Evolutionary conservation across 2,797 vertebrate species (phyloP).

Genomic region (Peromyscus melanophrys): DNA sequence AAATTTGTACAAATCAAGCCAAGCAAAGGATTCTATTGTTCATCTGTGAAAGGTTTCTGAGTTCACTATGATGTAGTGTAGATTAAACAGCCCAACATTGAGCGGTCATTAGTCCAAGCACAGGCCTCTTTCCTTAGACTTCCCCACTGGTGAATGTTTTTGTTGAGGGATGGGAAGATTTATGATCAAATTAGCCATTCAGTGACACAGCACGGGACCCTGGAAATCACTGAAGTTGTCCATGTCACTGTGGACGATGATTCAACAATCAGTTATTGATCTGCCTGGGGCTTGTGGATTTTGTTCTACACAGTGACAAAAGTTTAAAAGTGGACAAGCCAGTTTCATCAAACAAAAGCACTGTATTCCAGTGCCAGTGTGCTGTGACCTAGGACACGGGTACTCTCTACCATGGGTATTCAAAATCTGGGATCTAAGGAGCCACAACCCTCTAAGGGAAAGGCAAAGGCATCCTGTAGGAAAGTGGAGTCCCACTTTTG

Average conservation of each 20-base stretch:
- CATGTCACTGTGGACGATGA: neutral
- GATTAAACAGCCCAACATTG: neutral
- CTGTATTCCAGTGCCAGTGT: neutral
- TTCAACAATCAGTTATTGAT: conserved; percentile 49
- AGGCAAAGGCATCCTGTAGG: neutral
- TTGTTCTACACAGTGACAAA: neutral
- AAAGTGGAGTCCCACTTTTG: neutral
- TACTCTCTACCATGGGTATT: neutral
- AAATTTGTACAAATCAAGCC: too few species aligned
- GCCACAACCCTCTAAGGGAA: neutral
- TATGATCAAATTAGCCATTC: conserved; percentile 43
- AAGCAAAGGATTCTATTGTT: neutral
- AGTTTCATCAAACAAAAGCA: neutral
- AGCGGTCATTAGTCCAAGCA: neutral
- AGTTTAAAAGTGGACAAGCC: conserved; percentile 9
- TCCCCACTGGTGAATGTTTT: neutral
- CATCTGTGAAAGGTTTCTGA: neutral
- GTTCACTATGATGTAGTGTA: neutral
- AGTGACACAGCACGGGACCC: neutral
- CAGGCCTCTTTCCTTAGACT: neutral
- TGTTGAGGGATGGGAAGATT: neutral
- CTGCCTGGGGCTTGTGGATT: conserved; percentile 8
- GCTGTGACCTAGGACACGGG: neutral
- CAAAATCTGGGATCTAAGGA: neutral
- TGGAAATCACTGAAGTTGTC: conserved; percentile 26